Conservation (phyloP, 1,140 invertebrate genomes). For the Microplitis mediator region DNA sequence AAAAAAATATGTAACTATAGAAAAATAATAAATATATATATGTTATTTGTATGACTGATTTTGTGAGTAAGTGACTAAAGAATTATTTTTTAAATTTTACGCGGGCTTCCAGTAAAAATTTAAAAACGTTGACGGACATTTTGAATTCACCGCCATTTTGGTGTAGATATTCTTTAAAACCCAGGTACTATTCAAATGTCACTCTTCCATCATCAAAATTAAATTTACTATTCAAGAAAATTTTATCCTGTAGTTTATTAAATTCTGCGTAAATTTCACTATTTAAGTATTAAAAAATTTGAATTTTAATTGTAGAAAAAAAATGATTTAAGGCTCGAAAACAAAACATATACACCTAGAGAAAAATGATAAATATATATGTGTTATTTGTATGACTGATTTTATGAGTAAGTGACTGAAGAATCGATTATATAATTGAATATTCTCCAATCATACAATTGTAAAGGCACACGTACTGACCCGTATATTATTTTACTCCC, state of each 20-base stretch:
- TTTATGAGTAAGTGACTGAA: neutral
- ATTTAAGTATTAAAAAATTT: too few species aligned
- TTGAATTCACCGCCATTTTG: too few species aligned
- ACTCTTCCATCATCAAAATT: too few species aligned
- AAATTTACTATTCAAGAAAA: too few species aligned
- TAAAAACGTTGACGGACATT: too few species aligned
- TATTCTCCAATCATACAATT: slow-evolving; percentile 61
- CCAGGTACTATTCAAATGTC: too few species aligned
- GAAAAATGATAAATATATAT: too few species aligned
- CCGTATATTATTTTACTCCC: slow-evolving; percentile 36
- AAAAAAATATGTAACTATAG: neutral
- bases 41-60: neutral
- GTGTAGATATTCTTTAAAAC: too few species aligned
- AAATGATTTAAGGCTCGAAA: neutral
- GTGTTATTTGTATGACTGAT: neutral
- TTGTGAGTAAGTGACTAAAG: neutral
- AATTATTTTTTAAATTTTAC: slow-evolving; percentile 9
- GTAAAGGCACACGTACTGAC: slow-evolving; percentile 54
- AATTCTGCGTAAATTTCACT: too few species aligned
- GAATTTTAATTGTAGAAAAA: neutral
- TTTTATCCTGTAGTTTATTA: too few species aligned
- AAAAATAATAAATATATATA: too few species aligned
- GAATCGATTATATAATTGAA: slow-evolving; percentile 59
- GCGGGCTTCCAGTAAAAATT: too few species aligned
- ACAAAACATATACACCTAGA: neutral